Conservation (phyloP, 1,140 invertebrate species). For the Drosophila elegans region DNA sequence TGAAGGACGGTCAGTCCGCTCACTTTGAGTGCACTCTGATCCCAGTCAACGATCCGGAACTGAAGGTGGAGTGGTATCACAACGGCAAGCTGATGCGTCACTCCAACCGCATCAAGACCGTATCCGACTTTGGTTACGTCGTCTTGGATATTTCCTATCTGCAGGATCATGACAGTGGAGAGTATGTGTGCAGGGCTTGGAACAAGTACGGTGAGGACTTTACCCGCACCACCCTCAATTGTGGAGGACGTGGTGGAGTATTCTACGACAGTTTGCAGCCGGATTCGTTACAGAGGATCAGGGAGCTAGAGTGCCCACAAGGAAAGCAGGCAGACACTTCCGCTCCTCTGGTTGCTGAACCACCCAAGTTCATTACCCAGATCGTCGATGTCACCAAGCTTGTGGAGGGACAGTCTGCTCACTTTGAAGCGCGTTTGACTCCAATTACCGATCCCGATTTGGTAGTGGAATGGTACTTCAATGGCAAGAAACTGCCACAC, state of each 20-base stretch:
- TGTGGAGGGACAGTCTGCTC: slow-evolving; percentile 96
- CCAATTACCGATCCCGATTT: slow-evolving; percentile 97
- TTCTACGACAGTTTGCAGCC: slow-evolving; percentile 97
- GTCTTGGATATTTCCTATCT: slow-evolving; percentile 97
- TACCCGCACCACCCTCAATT: slow-evolving; percentile 92
- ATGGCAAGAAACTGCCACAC: slow-evolving; percentile 95
- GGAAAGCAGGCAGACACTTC: slow-evolving; percentile 87
- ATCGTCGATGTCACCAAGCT: slow-evolving; percentile 92
- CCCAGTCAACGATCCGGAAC: slow-evolving; percentile 96
- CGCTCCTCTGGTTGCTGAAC: slow-evolving; percentile 89
- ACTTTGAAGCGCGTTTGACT: slow-evolving; percentile 96
- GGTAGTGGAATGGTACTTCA: slow-evolving; percentile 97
- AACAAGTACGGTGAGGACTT: slow-evolving; percentile 96
- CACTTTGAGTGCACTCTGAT: slow-evolving; percentile 97
- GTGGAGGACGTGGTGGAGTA: slow-evolving; percentile 94
- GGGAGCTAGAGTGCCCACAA: slow-evolving; percentile 92
- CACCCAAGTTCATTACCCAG: slow-evolving; percentile 96
- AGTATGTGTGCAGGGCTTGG: slow-evolving; percentile 94
- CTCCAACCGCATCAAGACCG: slow-evolving; percentile 96
- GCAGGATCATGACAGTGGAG: slow-evolving; percentile 96
- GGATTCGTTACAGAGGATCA: slow-evolving; percentile 95
- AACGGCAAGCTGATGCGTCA: slow-evolving; percentile 94
- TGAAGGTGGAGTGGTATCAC: slow-evolving; percentile 98
- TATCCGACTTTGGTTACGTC: slow-evolving; percentile 98
- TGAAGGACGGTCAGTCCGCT: slow-evolving; percentile 96